Evolutionary conservation across 2,888 invertebrate species (phyloP), one percentile per base, ranked within the genome.

Genomic region (Harmothoe impar): DNA sequence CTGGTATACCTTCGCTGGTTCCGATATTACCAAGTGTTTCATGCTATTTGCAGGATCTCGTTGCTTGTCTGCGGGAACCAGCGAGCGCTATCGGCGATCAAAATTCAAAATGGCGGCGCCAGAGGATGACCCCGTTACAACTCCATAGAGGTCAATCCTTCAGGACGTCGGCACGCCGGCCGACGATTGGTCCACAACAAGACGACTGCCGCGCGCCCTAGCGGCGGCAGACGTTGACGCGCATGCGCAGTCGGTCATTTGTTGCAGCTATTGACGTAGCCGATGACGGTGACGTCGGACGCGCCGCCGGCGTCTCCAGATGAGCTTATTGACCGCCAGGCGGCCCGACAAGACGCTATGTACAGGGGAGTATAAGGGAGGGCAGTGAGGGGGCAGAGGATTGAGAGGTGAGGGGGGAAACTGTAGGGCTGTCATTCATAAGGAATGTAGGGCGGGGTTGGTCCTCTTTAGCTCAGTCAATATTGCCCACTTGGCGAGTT

Each of bases 291-390:
- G 33, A 20, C 35, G 33, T 33, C 78, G 33, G 78, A 78, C 78
- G 31, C 78, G 77, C 77, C 25, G 77, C 17, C 77, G 25, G 77
- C 29, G 25, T 84, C n/a, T 5, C 33, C 33, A 52, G 52, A 84
- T 84, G 84, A 84, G 84, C 52, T 43, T 84, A 84, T 84, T 84
- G 84, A 84, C 84, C 51, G 52, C n/a, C 17, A 23, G 52, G 77
- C 25, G 77, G 77, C 15, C 29, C 17, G 31, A 31, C 77, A 29
- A 77, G 17, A 77, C 77, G n/a, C 25, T 77, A 20, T 62, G n/a
- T 62, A 12, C 7, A n/a, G 62, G 15, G 62, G 62, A 3, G 23
- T 62, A 62, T 62, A 62, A 62, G 20, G 62, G n/a, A 62, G 20
- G n/a, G 62, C 23, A n/a, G 62, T 12, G 62, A 62, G 15, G 62